Percentiles rank a stretch among this genome's conserved stretches.
Conservation (phyloP, 2,888 invertebrate species). For the Epinotia ramella region DNA sequence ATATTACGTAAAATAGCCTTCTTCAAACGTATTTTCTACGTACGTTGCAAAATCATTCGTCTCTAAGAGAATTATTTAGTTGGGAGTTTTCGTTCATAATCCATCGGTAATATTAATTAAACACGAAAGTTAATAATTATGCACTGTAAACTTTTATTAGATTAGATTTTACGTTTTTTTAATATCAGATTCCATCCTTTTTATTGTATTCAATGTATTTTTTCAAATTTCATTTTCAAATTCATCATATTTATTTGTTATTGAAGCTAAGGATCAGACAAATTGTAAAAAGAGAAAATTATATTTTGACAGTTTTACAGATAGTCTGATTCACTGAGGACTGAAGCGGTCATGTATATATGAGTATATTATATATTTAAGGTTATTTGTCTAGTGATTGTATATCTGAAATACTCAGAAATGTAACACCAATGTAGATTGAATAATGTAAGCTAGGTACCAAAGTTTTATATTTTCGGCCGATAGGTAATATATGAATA, state of each 20-base stretch:
- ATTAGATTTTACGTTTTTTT: background rate
- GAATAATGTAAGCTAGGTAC: conserved; percentile 77
- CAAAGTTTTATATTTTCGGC: conserved; percentile 83
- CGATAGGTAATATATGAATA: conserved; percentile 64
- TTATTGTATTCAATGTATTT: background rate
- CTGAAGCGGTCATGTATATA: conserved; percentile 37
- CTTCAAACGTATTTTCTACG: conserved; percentile 5
- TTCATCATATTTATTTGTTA: background rate
- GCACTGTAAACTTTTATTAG: background rate
- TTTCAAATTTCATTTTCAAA: background rate
- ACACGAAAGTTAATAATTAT: background rate
- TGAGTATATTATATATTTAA: conserved; percentile 40
- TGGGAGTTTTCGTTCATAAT: background rate
- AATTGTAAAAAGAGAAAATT: conserved; percentile 6
- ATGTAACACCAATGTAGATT: conserved; percentile 51
- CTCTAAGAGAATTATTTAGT: conserved; percentile 1
- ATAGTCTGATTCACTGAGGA: conserved; percentile 8
- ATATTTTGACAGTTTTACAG: conserved; percentile 10
- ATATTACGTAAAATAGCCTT: conserved; percentile 3
- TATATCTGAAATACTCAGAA: conserved; percentile 43
- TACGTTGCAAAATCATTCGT: conserved; percentile 1
- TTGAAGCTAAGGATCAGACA: background rate
- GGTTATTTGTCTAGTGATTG: conserved; percentile 38
- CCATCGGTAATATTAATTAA: background rate
- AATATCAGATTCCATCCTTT: background rate